Conservation (phyloP, 1,140 invertebrate genomes). For the Eufriesea mexicana region DNA sequence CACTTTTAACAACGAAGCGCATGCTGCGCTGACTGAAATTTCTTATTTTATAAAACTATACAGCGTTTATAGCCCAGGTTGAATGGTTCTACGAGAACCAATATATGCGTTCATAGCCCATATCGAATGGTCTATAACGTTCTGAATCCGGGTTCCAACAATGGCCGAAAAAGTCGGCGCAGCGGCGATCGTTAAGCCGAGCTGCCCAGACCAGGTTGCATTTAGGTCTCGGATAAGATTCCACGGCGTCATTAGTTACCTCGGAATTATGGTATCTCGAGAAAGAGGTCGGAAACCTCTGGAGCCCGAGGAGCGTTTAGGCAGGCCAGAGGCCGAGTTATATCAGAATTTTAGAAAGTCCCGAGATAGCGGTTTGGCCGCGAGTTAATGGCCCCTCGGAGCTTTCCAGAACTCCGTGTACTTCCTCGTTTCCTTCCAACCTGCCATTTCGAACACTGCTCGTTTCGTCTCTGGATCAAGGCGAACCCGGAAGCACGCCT, state of each 20-base stretch:
- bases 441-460: not conserved
- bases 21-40: too few relatives aligned
- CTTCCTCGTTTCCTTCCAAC: not conserved
- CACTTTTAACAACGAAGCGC: too few relatives aligned
- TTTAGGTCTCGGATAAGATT: conserved; percentile 33
- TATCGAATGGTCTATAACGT: too few relatives aligned
- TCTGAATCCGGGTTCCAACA: too few relatives aligned
- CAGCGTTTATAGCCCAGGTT: too few relatives aligned
- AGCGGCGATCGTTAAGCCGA: not conserved
- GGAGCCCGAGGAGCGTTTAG: not conserved
- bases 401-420: not conserved
- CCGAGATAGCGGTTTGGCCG: too few relatives aligned
- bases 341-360: conserved; percentile 47
- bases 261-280: conserved; percentile 1
- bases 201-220: not conserved
- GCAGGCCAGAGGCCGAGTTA: not conserved
- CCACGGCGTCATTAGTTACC: conserved; percentile 17
- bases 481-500: too few relatives aligned
- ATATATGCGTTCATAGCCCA: too few relatives aligned
- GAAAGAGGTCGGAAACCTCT: not conserved
- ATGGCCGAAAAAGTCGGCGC: not conserved
- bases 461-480: not conserved
- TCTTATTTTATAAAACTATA: too few relatives aligned
- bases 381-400: not conserved
- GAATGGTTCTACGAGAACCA: too few relatives aligned